Conservation (phyloP, 2,888 invertebrate species). For the Drosophila mimica region DNA sequence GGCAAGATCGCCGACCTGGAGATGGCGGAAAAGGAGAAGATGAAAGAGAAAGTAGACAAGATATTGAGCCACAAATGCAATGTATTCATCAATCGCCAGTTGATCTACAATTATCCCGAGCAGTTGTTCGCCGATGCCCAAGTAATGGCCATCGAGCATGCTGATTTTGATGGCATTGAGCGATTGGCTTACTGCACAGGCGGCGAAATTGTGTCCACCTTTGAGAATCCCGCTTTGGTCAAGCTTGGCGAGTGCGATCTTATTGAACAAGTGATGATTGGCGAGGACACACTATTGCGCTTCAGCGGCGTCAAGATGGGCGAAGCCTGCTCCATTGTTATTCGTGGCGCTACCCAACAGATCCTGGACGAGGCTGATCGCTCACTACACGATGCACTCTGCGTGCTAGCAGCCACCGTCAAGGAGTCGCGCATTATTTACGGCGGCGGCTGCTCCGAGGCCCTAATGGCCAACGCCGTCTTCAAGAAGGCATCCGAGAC, state of each 20-base stretch:
- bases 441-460: constrained; percentile 98
- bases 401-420: constrained; percentile 97
- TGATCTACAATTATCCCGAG: constrained; percentile 99
- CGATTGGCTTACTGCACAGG: constrained; percentile 98
- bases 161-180: constrained; percentile 99
- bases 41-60: constrained; percentile 99
- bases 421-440: constrained; percentile 95
- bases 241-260: constrained; percentile 97
- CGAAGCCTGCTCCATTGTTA: constrained; percentile 98
- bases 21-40: constrained; percentile 99
- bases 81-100: constrained; percentile 98
- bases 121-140: constrained; percentile 99
- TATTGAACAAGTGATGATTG: constrained; percentile 98
- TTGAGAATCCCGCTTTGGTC: constrained; percentile 96
- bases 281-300: constrained; percentile 97
- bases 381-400: constrained; percentile 98
- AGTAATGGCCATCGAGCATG: constrained; percentile 99
- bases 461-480: constrained; percentile 98
- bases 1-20: constrained; percentile 99
- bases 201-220: constrained; percentile 99
- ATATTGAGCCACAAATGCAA: constrained; percentile 97
- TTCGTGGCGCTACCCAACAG: constrained; percentile 99
- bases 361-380: constrained; percentile 99
- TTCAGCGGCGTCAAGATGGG: constrained; percentile 98
- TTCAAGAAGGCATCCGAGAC: constrained; percentile 93